These are phyloP conservation scores for Gallinago paraguaiae DNA, from an alignment of 2,113 vertebrate species.

Conservation along the genomic window DNA sequence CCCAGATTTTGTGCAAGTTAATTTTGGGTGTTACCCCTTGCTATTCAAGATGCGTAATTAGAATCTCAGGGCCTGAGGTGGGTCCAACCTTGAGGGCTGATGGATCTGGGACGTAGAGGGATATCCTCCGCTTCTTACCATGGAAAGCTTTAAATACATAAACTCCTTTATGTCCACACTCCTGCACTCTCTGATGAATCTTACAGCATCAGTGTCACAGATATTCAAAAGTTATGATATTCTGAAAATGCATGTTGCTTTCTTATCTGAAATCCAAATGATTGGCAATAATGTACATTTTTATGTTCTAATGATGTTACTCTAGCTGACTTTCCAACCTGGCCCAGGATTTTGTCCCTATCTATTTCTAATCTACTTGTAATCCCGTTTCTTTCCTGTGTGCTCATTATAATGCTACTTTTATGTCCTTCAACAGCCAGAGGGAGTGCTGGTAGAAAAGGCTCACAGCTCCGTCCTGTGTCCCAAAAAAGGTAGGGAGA, in stretches of 20 bases:
- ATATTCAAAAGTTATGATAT: background rate
- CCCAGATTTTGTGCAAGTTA: background rate
- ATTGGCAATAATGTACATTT: background rate
- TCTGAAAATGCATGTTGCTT: background rate
- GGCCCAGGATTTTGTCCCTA: background rate
- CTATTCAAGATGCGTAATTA: background rate
- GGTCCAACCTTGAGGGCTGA: rapidly evolving
- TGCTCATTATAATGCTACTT: background rate
- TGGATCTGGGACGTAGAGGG: background rate
- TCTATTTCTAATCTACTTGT: background rate
- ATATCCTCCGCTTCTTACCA: background rate
- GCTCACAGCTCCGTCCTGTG: slow-evolving; percentile 68
- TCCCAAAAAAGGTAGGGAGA: slow-evolving; percentile 61
- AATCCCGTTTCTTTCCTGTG: background rate
- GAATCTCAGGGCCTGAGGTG: background rate
- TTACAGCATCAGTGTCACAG: background rate
- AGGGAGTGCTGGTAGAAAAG: slow-evolving; percentile 72
- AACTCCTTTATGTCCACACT: background rate
- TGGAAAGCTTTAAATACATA: background rate
- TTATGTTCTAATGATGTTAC: background rate
- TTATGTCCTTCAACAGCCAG: slow-evolving; percentile 53
- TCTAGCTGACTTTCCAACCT: background rate
- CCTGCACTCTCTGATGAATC: background rate
- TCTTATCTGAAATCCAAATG: background rate
- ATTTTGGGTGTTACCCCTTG: background rate